phyloP scores from a whole-genome alignment of 2,797 vertebrate species.

The Eupleurogrammus muticus region DNA sequence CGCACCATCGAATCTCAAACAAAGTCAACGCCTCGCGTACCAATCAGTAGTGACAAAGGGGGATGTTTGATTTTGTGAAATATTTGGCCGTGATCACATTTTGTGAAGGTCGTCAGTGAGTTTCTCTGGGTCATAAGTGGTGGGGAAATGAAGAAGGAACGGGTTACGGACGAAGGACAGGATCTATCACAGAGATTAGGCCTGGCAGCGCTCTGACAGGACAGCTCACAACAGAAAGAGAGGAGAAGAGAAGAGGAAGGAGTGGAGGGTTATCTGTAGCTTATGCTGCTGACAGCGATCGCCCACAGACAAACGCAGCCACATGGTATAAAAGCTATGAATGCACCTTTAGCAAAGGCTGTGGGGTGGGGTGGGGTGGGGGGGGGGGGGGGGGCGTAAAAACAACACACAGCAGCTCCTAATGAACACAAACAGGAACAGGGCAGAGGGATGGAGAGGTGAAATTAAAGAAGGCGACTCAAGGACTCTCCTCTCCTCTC shows the following conservation, averaged over 20 bases:
- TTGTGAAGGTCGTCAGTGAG: background rate
- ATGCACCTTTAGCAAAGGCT: background rate
- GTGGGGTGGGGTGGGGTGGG: constrained; percentile 8
- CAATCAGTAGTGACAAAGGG: background rate
- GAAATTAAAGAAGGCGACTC: constrained; percentile 64
- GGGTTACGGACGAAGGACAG: constrained; percentile 1
- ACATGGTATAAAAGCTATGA: background rate
- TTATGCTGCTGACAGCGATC: constrained; percentile 30
- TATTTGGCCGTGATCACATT: background rate
- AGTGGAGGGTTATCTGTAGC: constrained; percentile 13
- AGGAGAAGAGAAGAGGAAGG: constrained; percentile 15
- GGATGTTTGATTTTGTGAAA: background rate
- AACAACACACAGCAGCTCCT: constrained; percentile 18
- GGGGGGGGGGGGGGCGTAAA: constrained; percentile 10
- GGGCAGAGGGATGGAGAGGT: constrained; percentile 26
- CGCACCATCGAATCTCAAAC: background rate
- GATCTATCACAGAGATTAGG: constrained; percentile 51
- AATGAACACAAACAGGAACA: constrained; percentile 72
- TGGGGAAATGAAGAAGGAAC: constrained; percentile 7
- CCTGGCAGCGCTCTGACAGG: constrained; percentile 65
- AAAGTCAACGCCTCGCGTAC: too few species aligned
- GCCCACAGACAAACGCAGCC: background rate
- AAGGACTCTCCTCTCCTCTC: constrained; percentile 45
- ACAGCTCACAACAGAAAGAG: constrained; percentile 46
- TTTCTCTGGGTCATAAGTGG: background rate